Evolutionary conservation across 2,113 vertebrate genomes (phyloP).

Genomic region (Eupsittula cactorum): DNA sequence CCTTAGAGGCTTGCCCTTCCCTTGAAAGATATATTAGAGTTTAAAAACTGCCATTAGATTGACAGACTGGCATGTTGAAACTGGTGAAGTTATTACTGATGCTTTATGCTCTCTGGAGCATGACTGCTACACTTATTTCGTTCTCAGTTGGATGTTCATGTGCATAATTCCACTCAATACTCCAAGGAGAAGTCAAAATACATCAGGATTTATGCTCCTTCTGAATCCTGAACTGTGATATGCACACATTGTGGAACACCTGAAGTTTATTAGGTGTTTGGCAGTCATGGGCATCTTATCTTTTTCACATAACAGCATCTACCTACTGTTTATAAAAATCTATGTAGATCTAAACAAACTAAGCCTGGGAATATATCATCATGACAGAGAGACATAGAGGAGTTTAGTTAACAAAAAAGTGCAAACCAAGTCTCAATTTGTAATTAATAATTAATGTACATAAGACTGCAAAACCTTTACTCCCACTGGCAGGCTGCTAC

Average conservation of each 20-base stretch:
- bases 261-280: background rate
- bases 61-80: background rate
- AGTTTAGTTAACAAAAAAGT: background rate
- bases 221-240: background rate
- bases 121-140: slow-evolving; percentile 38
- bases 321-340: background rate
- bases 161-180: background rate
- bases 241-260: background rate
- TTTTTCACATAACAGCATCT: background rate
- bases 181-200: slow-evolving; percentile 8
- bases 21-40: background rate
- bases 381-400: background rate
- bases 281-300: background rate
- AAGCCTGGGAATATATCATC: background rate
- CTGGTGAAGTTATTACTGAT: slow-evolving; percentile 7
- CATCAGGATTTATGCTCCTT: background rate
- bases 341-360: background rate
- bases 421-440: background rate
- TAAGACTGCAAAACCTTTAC: background rate
- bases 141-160: background rate
- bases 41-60: background rate
- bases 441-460: background rate
- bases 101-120: slow-evolving; percentile 45
- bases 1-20: slow-evolving; percentile 6
- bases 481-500: background rate